Base-by-base conservation (phyloP, 2,113 vertebrate species). In the Procapra przewalskii region DNA sequence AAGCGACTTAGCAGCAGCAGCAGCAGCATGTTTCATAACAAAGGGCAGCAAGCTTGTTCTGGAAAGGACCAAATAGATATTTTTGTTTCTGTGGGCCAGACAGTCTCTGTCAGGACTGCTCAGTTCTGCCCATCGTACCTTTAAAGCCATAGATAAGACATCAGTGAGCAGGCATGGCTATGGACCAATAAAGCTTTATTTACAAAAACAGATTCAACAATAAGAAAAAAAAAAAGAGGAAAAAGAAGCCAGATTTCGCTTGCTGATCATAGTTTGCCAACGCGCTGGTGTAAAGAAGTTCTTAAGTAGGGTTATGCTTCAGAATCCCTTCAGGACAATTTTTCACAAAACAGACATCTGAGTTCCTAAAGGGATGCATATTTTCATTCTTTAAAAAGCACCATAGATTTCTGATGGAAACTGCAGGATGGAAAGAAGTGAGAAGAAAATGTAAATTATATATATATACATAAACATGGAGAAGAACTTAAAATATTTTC, bases 31-130 rank as follows among this genome's bases (percentile, higher is more conserved):
- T 92, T 93, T 90, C 77, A 89, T 33, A 93, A 89, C 29, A 29
- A 27, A 86, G 33, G 71, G 12, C 43, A 83, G 25, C 3, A 75
- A 43, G 31, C 7, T 31, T 82, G 19, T 48, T 79, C 84, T 86
- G 10, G 4, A 84, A 94, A 97, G 29, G 64, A 14, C 40, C 75
- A 88, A 60, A 52, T 3, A 96, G 93, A 75, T 88, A 88, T 5
- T 95, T 95, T 83, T 77, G 91, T 59, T 95, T 96, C 91, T 95
- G 89, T 94, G 86, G 85, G 82, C 77, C 50, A 97, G 88, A 88
- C 52, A 43, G 31, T 95, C 2, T 62, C 62, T 96, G 21, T 93
- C 43, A 92, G 7, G 6, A 67, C 54, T 88, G 91, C 54, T 92
- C 55, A n/a, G 15, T 23, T 88, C 48, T 88, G 60, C 16, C 71